Conservation (phyloP, 2,888 invertebrate genomes). For the Ophion ventricosus region DNA sequence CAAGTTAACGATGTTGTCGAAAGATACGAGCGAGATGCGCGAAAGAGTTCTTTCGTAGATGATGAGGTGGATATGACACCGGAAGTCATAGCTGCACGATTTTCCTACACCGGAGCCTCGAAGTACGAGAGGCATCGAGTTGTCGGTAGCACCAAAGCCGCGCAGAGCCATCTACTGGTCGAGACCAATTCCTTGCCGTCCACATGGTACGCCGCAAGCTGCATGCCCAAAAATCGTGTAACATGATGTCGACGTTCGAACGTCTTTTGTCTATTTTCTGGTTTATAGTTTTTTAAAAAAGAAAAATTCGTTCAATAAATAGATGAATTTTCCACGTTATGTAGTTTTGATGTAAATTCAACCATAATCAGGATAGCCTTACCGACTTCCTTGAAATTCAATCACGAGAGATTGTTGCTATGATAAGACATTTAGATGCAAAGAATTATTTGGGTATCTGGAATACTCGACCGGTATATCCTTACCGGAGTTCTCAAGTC, state of each 20-base stretch:
- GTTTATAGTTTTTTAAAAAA: background rate
- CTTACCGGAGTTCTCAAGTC: too few relatives aligned
- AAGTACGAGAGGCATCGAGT: slow-evolving; percentile 34
- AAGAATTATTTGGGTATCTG: too few relatives aligned
- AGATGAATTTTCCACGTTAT: background rate
- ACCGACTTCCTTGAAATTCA: too few relatives aligned
- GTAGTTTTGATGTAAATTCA: background rate
- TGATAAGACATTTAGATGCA: too few relatives aligned
- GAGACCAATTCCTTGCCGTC: slow-evolving; percentile 59
- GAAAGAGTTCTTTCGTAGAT: slow-evolving; percentile 61
- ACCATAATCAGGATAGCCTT: too few relatives aligned
- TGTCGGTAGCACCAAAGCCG: slow-evolving; percentile 10
- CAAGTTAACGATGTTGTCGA: background rate
- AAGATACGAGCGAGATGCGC: slow-evolving; percentile 4
- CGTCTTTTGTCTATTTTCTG: background rate
- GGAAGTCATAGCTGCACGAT: slow-evolving; percentile 70
- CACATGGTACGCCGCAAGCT: slow-evolving; percentile 41
- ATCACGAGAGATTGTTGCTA: too few relatives aligned
- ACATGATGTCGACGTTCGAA: background rate
- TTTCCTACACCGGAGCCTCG: slow-evolving; percentile 52
- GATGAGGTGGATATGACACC: slow-evolving; percentile 73
- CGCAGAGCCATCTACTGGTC: slow-evolving; percentile 45
- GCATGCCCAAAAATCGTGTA: background rate
- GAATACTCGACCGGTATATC: too few relatives aligned
- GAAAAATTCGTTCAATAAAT: background rate